Evolutionary conservation across 2,113 vertebrate species (phyloP).

Genomic region (Callopanchax toddi): DNA sequence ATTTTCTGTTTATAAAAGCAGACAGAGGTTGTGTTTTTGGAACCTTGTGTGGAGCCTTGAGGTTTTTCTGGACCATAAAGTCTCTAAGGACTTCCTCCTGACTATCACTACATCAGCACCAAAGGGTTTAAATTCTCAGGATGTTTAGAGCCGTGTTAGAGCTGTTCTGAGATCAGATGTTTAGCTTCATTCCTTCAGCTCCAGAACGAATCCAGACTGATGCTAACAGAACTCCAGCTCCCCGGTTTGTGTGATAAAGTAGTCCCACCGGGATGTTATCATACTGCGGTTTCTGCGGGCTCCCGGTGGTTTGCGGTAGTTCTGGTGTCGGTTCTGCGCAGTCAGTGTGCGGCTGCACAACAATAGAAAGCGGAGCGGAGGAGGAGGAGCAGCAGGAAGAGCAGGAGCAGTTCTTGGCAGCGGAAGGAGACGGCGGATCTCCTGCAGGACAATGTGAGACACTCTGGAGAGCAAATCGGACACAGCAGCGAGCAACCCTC

Average conservation of each 20-base stretch:
- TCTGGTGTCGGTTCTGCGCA: background rate
- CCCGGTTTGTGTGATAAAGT: conserved; percentile 64
- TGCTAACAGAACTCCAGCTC: background rate
- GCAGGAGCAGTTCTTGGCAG: conserved; percentile 58
- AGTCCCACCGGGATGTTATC: conserved; percentile 70
- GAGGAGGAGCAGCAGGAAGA: conserved; percentile 6
- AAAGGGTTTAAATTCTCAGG: no score
- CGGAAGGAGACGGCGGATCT: conserved; percentile 80
- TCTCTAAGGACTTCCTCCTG: no score
- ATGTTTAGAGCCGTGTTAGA: no score
- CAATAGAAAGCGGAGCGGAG: conserved; percentile 58
- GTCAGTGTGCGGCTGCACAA: conserved; percentile 39
- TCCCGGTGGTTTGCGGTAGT: conserved; percentile 1
- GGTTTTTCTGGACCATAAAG: no score
- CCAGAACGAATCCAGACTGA: no score
- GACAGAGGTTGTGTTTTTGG: no score
- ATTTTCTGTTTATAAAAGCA: no score
- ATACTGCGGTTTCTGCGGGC: conserved; percentile 5
- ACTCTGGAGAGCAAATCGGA: conserved; percentile 41
- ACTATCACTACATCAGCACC: no score
- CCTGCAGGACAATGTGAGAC: conserved; percentile 76
- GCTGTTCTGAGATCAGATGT: no score
- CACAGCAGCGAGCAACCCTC: conserved; percentile 28
- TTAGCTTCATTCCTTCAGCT: no score
- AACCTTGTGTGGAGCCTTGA: no score